phyloP scores from a whole-genome alignment of 2,113 vertebrate genomes.

The Poicephalus meyeri region DNA sequence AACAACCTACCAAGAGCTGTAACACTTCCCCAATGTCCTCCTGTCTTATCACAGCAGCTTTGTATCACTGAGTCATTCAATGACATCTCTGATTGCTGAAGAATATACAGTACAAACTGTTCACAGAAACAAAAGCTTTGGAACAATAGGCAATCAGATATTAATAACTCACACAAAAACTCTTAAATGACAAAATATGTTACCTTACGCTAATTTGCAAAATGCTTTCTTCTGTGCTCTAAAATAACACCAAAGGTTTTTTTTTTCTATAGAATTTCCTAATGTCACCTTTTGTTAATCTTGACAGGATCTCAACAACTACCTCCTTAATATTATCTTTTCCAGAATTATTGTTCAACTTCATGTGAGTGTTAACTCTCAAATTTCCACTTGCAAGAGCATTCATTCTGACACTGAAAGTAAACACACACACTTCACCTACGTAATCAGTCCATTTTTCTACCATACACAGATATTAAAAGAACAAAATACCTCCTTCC shows the following conservation, averaged over 20 bases:
- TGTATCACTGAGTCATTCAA: not conserved
- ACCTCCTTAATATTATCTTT: not conserved
- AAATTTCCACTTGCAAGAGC: not conserved
- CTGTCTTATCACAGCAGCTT: not conserved
- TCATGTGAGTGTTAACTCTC: not conserved
- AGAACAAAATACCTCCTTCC: not conserved
- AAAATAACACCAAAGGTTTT: not conserved
- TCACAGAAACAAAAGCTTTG: slow-evolving; percentile 23
- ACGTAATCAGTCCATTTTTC: not conserved
- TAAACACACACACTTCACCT: not conserved
- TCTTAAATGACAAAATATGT: not conserved
- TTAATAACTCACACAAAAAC: not conserved
- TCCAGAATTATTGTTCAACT: not conserved
- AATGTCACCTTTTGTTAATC: not conserved
- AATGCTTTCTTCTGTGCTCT: not conserved
- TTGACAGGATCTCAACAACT: not conserved
- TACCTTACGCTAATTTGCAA: not conserved
- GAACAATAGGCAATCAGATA: not conserved
- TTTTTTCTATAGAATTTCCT: not conserved
- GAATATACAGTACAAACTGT: not conserved
- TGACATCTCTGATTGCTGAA: not conserved
- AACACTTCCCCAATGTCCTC: not conserved
- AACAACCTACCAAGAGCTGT: not conserved
- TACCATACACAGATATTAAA: not conserved
- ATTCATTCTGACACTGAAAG: not conserved